These are phyloP conservation scores for Yponomeuta evonymella DNA, from an alignment of 2,888 invertebrate species.

Conservation along the genomic window DNA sequence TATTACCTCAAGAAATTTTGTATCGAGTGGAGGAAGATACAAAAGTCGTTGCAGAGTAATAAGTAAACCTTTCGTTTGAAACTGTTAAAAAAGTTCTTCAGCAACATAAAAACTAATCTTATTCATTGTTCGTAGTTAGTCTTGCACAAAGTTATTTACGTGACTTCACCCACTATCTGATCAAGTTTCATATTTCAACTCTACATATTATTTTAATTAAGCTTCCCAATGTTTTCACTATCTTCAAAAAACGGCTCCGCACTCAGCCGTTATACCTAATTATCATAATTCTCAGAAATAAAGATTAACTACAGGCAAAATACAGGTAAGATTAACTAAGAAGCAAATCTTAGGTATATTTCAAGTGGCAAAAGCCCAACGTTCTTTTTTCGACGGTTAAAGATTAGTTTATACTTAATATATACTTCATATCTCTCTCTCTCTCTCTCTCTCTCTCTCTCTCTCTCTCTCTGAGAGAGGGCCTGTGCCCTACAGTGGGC, in stretches of 20 bases:
- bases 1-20: no score
- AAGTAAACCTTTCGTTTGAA: not conserved
- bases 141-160: not conserved
- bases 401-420: no score
- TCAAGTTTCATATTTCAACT: constrained; percentile 12
- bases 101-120: not conserved
- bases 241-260: constrained; percentile 3
- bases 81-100: not conserved
- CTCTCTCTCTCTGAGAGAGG: no score
- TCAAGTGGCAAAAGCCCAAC: no score
- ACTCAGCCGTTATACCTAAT: not conserved
- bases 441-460: no score
- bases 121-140: not conserved
- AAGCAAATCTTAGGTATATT: no score
- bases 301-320: not conserved
- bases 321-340: no score
- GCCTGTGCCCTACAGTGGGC: no score
- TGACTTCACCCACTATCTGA: constrained; percentile 2
- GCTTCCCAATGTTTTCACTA: constrained; percentile 4
- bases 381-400: no score
- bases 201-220: constrained; percentile 12
- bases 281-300: not conserved
- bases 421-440: no score
- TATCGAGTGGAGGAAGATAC: no score
- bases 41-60: not conserved